These are phyloP conservation scores for Drosophila pegasa DNA, from an alignment of 2,888 invertebrate genomes.

Conservation along the genomic window DNA sequence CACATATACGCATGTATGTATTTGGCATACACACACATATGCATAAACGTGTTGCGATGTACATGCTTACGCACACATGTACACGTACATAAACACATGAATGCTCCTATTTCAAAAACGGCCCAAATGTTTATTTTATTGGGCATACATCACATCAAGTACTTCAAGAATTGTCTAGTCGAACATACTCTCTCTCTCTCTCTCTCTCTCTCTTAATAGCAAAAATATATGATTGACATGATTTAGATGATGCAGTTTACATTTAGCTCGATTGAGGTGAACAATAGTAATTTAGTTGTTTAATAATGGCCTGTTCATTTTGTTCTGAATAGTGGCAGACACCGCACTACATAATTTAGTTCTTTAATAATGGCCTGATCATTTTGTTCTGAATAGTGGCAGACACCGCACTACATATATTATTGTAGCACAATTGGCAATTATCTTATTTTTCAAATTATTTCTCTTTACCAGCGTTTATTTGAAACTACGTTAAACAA, in stretches of 20 bases:
- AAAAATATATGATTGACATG: no score
- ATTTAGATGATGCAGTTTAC: no score
- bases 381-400: no score
- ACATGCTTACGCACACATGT: background rate
- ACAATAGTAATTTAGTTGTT: no score
- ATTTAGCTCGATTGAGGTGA: no score
- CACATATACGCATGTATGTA: background rate
- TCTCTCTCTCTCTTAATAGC: no score
- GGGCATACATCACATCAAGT: background rate
- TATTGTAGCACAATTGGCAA: no score
- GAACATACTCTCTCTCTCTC: background rate
- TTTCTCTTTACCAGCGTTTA: background rate
- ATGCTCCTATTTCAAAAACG: conserved; percentile 3
- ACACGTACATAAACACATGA: background rate
- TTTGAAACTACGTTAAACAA: background rate
- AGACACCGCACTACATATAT: no score
- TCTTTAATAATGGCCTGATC: no score
- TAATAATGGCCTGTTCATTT: no score
- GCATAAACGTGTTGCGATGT: background rate
- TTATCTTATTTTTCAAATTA: background rate
- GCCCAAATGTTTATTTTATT: conserved; percentile 8
- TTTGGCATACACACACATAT: background rate
- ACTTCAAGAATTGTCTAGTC: background rate
- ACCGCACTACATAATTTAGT: no score
- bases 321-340: no score